Evolutionary conservation across 2,113 vertebrate genomes (phyloP), one percentile per base, ranked within the genome.

Genomic region (Struthio camelus): DNA sequence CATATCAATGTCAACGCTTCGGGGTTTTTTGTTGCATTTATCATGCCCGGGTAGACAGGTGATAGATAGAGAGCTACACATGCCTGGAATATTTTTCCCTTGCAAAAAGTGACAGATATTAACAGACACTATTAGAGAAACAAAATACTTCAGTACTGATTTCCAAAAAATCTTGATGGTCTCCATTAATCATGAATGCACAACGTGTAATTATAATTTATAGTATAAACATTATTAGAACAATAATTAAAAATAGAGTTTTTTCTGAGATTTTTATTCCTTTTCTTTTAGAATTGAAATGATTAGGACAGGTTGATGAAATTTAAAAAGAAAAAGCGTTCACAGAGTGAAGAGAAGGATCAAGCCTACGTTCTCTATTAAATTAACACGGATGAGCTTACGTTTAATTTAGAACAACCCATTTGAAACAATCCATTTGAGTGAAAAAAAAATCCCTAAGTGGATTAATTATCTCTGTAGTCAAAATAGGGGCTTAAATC

Each of bases 181-280:
- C 58, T 93, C 84, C 50, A 91, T 97, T 94, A 92, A 95, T 94
- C 89, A 95, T 11, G 22, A 77, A 91, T 12, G 40, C 6, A 14
- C 23, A 95, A 82, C 14, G 8, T 79, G 36, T 69, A 79, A 88
- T 94, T 84, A 65, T 79, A 79, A 88, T 82, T 87, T 48, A 59
- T 54, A 66, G 8, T n/a, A 44, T 77, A 77, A 94, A 59, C 32
- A 48, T 73, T 85, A 82, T 92, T 91, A 83, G 44, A 91, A 76
- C 83, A 90, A 58, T 77, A 85, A 77, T 82, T 54, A 75, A 42
- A 25, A 9, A 5, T 14, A 69, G 11, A 36, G 24, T 54, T 62
- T 5, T 79, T 56, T 6, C 13, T 23, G 2, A 34, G 20, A 59
- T 72, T 79, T 86, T 90, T 86, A 40, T 78, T 79, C 36, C 1